Percentiles rank a stretch among this genome's conserved stretches.
Evolutionary conservation across 2,797 vertebrate genomes (phyloP).

Genomic region (Austrolebias charrua): DNA sequence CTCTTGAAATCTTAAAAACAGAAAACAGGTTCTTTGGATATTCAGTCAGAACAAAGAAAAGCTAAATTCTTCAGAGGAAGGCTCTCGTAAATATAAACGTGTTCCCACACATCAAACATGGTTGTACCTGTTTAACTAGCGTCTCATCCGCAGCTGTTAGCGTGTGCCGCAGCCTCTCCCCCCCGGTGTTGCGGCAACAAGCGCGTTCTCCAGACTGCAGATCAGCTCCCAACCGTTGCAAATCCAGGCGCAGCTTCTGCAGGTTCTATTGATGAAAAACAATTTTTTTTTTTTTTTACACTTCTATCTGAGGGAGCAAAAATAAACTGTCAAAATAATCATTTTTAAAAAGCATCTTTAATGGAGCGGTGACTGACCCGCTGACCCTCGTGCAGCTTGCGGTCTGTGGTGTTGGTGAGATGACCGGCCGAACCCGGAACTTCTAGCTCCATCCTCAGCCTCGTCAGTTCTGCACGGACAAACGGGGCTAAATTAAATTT

Average conservation of each 20-base stretch:
- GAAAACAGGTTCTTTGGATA: no score
- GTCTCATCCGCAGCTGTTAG: slow-evolving; percentile 85
- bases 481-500: not conserved
- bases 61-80: no score
- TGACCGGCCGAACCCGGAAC: slow-evolving; percentile 76
- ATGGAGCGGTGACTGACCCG: slow-evolving; percentile 78
- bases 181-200: slow-evolving; percentile 92
- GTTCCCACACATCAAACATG: no score
- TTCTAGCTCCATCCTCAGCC: slow-evolving; percentile 81
- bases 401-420: slow-evolving; percentile 83
- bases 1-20: no score
- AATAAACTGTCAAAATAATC: not conserved
- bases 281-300: not conserved
- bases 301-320: no score
- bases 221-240: slow-evolving; percentile 83
- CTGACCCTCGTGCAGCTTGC: slow-evolving; percentile 91
- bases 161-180: slow-evolving; percentile 86
- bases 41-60: no score
- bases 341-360: not conserved
- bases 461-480: slow-evolving; percentile 79
- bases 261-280: slow-evolving; percentile 80
- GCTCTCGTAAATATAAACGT: no score
- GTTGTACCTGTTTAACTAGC: slow-evolving; percentile 87
- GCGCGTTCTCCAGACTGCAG: slow-evolving; percentile 92
- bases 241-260: slow-evolving; percentile 83